Evolutionary conservation across 2,888 invertebrate species (phyloP).

Genomic region (Notodonta ziczac): DNA sequence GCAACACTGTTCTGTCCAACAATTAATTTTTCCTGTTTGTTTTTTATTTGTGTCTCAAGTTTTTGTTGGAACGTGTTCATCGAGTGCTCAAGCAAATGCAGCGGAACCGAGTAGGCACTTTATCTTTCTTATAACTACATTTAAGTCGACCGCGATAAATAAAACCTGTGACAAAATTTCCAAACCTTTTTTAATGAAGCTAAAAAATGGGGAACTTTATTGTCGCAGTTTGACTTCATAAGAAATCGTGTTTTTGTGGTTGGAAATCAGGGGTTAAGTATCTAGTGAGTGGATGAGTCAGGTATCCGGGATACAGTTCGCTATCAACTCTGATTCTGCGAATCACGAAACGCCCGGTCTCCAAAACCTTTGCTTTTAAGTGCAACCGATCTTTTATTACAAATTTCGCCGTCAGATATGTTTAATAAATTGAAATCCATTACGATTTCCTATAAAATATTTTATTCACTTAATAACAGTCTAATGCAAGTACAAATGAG

Average conservation of each 20-base stretch:
- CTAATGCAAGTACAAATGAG: no score
- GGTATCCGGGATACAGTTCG: background rate
- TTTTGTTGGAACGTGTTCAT: constrained; percentile 9
- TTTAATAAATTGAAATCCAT: no score
- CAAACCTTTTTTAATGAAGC: background rate
- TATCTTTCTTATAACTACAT: background rate
- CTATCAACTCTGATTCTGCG: background rate
- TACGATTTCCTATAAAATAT: no score
- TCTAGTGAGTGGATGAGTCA: background rate
- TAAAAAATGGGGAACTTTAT: constrained; percentile 5
- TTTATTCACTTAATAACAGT: no score
- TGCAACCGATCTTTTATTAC: no score
- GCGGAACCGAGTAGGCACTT: background rate
- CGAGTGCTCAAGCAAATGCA: constrained; percentile 1
- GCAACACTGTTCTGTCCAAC: constrained; percentile 3
- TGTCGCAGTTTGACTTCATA: constrained; percentile 4
- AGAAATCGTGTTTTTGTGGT: constrained; percentile 6
- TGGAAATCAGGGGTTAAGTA: background rate
- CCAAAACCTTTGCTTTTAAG: background rate
- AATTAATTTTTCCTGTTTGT: constrained; percentile 12
- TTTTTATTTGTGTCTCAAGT: constrained; percentile 9
- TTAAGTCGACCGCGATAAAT: background rate
- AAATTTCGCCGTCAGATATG: no score
- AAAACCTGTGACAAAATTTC: constrained; percentile 13
- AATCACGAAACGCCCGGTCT: background rate